Evolutionary conservation across 2,113 vertebrate genomes (phyloP), one percentile per base, ranked within the genome.

Genomic region (Triplophysa siluroides): DNA sequence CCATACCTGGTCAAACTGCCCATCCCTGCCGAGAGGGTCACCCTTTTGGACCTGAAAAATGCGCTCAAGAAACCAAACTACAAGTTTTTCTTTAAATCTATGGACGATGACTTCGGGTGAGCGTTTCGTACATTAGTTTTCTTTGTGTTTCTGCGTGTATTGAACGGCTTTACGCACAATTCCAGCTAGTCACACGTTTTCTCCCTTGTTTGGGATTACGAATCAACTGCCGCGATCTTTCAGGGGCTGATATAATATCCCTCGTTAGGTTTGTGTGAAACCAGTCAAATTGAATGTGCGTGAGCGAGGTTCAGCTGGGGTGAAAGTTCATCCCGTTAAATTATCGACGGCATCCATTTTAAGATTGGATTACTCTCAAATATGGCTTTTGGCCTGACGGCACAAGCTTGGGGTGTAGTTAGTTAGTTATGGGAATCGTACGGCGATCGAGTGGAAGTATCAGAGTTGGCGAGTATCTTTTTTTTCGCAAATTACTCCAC

Each of bases 11-110:
- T 98, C 88, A 98, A 98, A 87, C 89, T 98, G 88, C 93, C 95
- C 38, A 93, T 98, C 78, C 94, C 96, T 52, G 94, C 97, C 78
- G 96, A 96, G 88, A 92, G 93, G 88, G 96, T 98, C 88, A 98
- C 97, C 69, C 93, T 98, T 78, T 95, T 94, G 62, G 95, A 98
- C 92, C 97, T 98, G 91, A 98, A 98, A 92, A 93, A 94, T 87
- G 95, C 98, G 65, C 94, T 98, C 76, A 98, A 98, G 90, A 95
- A 97, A 78, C 96, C 96, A 80, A 96, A 94, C 91, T 96, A 96
- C 91, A 98, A 98, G 92, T 98, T 97, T 90, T 98, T 96, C 94
- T 98, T 98, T 93, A 98, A 98, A 92, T 98, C 97, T 64, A 98
- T 98, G 97, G 97, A 98, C 91, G 95, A 97, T 88, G 97, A 98